A percentile compares a stretch with the other conserved stretches of the same genome.
phyloP scores from a whole-genome alignment of 1,140 invertebrate species.

The Lordiphosa mommai region DNA sequence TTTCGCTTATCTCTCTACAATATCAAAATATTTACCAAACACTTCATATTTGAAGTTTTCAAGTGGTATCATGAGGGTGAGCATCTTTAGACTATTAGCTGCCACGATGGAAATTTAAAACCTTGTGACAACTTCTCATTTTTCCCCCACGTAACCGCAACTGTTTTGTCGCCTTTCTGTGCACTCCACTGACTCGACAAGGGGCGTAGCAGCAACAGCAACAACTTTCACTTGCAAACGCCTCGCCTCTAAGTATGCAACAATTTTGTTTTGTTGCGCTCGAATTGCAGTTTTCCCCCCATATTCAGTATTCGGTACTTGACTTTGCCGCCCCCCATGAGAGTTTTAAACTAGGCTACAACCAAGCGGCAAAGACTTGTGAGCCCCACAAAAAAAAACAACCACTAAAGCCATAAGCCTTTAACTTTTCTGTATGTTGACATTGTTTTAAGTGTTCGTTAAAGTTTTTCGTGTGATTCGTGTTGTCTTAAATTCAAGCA shows the following conservation, averaged over 20 bases:
- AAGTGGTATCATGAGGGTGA: slow-evolving; percentile 14
- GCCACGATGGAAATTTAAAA: slow-evolving; percentile 22
- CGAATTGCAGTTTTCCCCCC: slow-evolving; percentile 1
- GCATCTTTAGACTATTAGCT: slow-evolving; percentile 37
- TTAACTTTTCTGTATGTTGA: slow-evolving; percentile 47
- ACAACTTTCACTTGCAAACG: slow-evolving; percentile 58
- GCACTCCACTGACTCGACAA: slow-evolving; percentile 8
- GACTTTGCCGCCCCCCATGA: slow-evolving; percentile 15
- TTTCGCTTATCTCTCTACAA: too few species aligned
- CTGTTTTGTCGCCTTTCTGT: slow-evolving; percentile 27
- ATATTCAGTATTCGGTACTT: slow-evolving; percentile 24
- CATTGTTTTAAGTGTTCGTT: slow-evolving; percentile 40
- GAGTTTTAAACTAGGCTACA: slow-evolving; percentile 3
- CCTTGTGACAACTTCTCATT: slow-evolving; percentile 8
- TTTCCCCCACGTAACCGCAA: slow-evolving; percentile 1
- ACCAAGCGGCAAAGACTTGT: background rate
- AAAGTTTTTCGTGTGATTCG: slow-evolving; percentile 17
- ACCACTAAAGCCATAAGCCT: slow-evolving; percentile 46
- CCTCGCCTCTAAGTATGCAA: slow-evolving; percentile 58
- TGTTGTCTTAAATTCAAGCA: slow-evolving; percentile 27
- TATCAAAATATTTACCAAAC: slow-evolving; percentile 24
- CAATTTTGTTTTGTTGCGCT: slow-evolving; percentile 31
- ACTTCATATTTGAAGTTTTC: slow-evolving; percentile 38
- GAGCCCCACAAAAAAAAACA: slow-evolving; percentile 11
- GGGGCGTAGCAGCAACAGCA: slow-evolving; percentile 40